Evolutionary conservation across 2,113 vertebrate species (phyloP).

Genomic region (Carassius gibelio): DNA sequence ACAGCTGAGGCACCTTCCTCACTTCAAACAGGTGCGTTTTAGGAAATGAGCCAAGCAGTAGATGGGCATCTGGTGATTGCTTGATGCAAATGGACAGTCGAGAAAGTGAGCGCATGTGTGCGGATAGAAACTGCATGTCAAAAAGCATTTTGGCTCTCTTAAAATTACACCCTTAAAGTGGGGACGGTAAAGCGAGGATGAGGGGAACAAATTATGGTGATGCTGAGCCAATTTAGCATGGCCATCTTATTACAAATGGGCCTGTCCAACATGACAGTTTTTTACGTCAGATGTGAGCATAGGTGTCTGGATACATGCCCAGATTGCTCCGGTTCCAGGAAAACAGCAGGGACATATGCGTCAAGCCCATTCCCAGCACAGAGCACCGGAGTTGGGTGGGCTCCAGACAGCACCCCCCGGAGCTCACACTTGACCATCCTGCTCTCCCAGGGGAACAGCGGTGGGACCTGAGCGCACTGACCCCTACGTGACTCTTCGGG

Average conservation of each 20-base stretch:
- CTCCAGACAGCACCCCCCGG: slow-evolving; percentile 47
- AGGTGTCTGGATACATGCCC: slow-evolving; percentile 49
- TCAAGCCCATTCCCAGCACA: slow-evolving; percentile 51
- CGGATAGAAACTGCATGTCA: slow-evolving; percentile 10
- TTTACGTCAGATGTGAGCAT: slow-evolving; percentile 44
- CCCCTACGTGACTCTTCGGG: slow-evolving; percentile 26
- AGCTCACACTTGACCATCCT: slow-evolving; percentile 53
- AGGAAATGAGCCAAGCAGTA: slow-evolving; percentile 36
- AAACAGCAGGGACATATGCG: slow-evolving; percentile 51
- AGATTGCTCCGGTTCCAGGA: slow-evolving; percentile 42
- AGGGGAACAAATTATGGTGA: slow-evolving; percentile 40
- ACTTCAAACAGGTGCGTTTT: no score
- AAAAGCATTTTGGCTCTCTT: slow-evolving; percentile 32
- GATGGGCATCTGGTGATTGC: slow-evolving; percentile 35
- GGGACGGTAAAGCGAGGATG: slow-evolving; percentile 13
- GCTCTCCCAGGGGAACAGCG: slow-evolving; percentile 23
- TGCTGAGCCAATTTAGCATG: slow-evolving; percentile 45
- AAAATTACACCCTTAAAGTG: slow-evolving; percentile 37
- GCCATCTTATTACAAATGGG: slow-evolving; percentile 39
- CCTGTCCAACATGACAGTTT: slow-evolving; percentile 42
- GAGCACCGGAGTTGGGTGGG: slow-evolving; percentile 40
- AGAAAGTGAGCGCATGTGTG: neutral
- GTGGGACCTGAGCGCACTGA: neutral
- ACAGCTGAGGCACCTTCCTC: slow-evolving; percentile 4
- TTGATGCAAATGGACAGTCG: slow-evolving; percentile 43